Base-by-base conservation (phyloP, 2,797 vertebrate species). In the Pangasius macronema region DNA sequence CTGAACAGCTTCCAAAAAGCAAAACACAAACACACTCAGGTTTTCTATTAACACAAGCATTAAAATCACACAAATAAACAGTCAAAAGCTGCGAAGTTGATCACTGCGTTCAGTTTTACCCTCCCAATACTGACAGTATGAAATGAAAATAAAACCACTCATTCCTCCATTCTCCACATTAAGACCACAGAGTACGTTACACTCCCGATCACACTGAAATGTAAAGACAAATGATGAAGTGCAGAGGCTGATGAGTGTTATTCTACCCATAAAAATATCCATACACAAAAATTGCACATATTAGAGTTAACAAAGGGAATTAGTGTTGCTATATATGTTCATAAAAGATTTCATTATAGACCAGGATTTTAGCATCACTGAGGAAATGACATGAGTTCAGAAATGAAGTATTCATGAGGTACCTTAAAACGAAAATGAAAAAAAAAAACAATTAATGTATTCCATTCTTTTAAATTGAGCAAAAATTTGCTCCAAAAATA, bases 81-180 rank as follows among this genome's bases (percentile, higher is more conserved):
- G 73, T 76, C 79, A 53, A 87, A 87, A 68, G 27, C 9, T 57
- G 51, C 46, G 22, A 81, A 59, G 53, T 59, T 42, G 57, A 82
- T 82, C 57, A 46, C 39, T n/a, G 39, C 67, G 33, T 76, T 82
- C 68, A 51, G 46, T 61, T 76, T 88, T 80, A 73, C 72, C 76
- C 39, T 85, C 42, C 72, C 86, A 89, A 89, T 90, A 90, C 80
- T 89, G 77, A 76, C 27, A 82, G 33, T 36, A 14, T 36, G 57
- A 88, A 80, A 77, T 5, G 70, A 80, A 67, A 88, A 59, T 82
- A n/a, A 63, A 82, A 82, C 20, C 27, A 65, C 59, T 49, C 42
- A 30, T 16, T 81, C 57, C 20, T 24, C 57, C 51, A 39, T 61
- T 81, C 55, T 65, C 55, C 22, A 39, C 33, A 59, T 22, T 51